Conservation (phyloP, 2,113 vertebrate genomes). For the Brienomyrus longianalis region DNA sequence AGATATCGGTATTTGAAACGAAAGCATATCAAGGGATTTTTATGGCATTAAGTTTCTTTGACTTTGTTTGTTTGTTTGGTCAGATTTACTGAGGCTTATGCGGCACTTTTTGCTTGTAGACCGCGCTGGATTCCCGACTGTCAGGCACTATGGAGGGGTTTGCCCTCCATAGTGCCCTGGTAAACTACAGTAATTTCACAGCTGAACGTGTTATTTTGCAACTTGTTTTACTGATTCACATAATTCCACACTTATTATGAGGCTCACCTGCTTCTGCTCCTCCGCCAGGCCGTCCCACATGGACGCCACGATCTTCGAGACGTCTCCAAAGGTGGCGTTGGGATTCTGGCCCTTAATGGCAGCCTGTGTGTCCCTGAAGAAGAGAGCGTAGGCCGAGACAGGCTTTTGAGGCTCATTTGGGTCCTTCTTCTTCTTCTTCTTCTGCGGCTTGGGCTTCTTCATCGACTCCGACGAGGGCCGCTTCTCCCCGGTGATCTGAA, state of each 20-base stretch:
- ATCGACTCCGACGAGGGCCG: conserved; percentile 78
- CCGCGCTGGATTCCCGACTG: neutral
- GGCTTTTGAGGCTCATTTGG: conserved; percentile 89
- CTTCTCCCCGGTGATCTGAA: conserved; percentile 75
- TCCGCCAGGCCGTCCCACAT: conserved; percentile 96
- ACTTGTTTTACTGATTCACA: neutral
- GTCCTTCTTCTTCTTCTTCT: conserved; percentile 98
- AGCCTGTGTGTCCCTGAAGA: conserved; percentile 93
- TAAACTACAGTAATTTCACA: neutral
- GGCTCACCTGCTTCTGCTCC: conserved; percentile 86
- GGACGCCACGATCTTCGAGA: conserved; percentile 91
- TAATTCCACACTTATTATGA: neutral
- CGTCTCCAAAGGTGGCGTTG: conserved; percentile 88
- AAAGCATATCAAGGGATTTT: neutral
- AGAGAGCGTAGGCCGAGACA: conserved; percentile 87
- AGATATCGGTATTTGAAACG: neutral
- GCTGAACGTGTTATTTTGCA: neutral
- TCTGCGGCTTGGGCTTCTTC: conserved; percentile 90
- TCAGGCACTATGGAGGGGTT: neutral
- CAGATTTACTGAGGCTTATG: neutral
- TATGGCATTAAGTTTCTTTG: neutral
- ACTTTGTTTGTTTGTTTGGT: neutral
- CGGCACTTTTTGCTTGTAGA: neutral
- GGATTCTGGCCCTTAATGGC: conserved; percentile 93
- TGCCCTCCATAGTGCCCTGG: neutral